Evolutionary conservation across 2,797 vertebrate species (phyloP), one percentile per base, ranked within the genome.

Genomic region (Zonotrichia albicollis): DNA sequence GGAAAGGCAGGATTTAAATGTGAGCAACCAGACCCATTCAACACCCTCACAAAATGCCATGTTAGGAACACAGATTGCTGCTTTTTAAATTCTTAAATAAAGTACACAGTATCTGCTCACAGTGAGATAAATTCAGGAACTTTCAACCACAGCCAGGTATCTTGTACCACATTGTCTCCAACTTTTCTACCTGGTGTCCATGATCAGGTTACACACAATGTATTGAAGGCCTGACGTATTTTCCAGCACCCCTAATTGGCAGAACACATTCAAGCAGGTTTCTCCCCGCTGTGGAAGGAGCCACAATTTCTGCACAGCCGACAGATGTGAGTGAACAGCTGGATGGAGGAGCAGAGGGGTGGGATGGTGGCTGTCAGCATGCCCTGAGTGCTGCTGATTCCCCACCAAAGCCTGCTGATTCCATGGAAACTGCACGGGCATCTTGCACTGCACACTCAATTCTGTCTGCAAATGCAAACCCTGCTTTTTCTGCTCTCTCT

Each of bases 101-200:
- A 71, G 25, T 7, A 53, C 30, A 5, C 3, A 70, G 2, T 5
- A 67, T 16, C 77, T 70, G 48, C 38, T 53, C 43, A 40, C 30
- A 76, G 0, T 1, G 20, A 62, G 43, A 34, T 11, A 51, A 71
- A 68, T 45, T 13, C 66, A 72, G 76, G 42, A 81, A 29, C 54
- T 32, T 68, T 60, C 86, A 38, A 22, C 9, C 60, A 48, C 57
- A 70, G 51, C 43, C 66, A 1, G 32, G 11, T 15, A 65, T 38
- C 55, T 85, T 26, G 19, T 1, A 26, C 22, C 60, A 73, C 22
- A 43, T 5, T 21, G 13, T 2, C 40, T 40, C 89, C 85, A 87
- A 1, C 25, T 55, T 13, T 54, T n/a, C 61, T 1, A 2, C 11
- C 1, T 36, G 17, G 16, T 1, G 3, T 11, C 57, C 2, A 1